A percentile compares a stretch with the other conserved stretches of the same genome.
Conservation (phyloP, 2,797 vertebrate genomes). For the Natrix natrix region DNA sequence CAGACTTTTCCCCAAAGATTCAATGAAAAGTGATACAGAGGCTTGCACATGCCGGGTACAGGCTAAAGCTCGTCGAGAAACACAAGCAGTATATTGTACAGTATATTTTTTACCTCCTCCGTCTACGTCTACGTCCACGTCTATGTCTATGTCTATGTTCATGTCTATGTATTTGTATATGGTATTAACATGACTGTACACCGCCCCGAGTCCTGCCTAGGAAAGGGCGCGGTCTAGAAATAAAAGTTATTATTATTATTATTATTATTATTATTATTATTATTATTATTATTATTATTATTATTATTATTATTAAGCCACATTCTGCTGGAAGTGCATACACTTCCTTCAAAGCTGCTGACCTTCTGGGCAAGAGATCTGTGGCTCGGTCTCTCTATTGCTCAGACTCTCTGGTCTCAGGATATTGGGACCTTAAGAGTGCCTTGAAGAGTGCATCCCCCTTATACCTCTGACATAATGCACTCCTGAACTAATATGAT, state of each 20-base stretch:
- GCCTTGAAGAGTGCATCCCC: background rate
- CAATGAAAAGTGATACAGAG: background rate
- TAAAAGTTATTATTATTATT: no score
- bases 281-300: no score
- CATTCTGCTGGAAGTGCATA: background rate
- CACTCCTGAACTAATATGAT: background rate
- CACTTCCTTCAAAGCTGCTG: background rate
- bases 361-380: background rate
- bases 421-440: background rate
- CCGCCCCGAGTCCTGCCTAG: no score
- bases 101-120: no score
- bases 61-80: background rate
- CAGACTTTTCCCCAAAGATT: background rate
- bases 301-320: no score
- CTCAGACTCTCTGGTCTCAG: background rate
- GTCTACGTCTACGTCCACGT: no score
- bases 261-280: no score
- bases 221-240: no score
- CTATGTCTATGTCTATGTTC: no score
- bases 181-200: no score
- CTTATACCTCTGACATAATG: background rate
- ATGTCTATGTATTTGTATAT: no score
- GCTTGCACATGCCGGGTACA: accelerated
- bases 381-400: background rate
- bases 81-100: background rate